Evolutionary conservation across 53 echinoderm and acorn worm species (phyloP).

Genomic region (Patiria pectinifera): DNA sequence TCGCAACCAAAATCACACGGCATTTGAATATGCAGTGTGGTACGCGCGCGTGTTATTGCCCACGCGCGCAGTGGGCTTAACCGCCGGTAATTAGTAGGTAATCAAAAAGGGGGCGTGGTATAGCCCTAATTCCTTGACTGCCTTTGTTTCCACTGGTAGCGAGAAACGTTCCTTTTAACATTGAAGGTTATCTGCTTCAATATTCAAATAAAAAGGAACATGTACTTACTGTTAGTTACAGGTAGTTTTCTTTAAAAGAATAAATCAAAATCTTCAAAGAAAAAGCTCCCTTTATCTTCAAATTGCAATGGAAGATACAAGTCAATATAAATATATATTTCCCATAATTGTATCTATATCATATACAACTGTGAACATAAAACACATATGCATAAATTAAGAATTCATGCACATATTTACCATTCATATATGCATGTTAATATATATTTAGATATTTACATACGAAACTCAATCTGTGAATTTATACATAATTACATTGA

Average conservation of each 20-base stretch:
- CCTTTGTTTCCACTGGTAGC: too few species aligned
- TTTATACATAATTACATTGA: constrained; percentile 61
- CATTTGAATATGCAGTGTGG: too few species aligned
- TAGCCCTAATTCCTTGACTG: background rate
- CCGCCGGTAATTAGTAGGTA: background rate
- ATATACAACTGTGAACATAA: constrained; percentile 30
- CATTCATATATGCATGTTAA: background rate
- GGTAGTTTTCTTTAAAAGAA: background rate
- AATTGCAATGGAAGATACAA: constrained; percentile 2
- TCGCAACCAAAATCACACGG: too few species aligned
- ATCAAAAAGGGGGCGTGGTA: background rate
- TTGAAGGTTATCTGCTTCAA: too few species aligned
- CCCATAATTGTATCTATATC: constrained; percentile 12
- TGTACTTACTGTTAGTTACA: background rate
- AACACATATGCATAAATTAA: constrained; percentile 1
- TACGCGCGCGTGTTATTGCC: too few species aligned
- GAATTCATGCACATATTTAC: background rate
- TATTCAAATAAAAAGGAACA: too few species aligned
- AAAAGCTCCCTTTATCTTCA: background rate
- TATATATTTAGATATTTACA: constrained; percentile 5
- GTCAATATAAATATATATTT: constrained; percentile 51
- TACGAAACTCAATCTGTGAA: background rate
- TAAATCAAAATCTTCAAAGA: background rate
- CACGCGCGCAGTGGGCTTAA: background rate
- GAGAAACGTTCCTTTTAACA: too few species aligned